Evolutionary conservation across 2,797 vertebrate species (phyloP), one percentile per base, ranked within the genome.

Genomic region (Molossus alvarezi): DNA sequence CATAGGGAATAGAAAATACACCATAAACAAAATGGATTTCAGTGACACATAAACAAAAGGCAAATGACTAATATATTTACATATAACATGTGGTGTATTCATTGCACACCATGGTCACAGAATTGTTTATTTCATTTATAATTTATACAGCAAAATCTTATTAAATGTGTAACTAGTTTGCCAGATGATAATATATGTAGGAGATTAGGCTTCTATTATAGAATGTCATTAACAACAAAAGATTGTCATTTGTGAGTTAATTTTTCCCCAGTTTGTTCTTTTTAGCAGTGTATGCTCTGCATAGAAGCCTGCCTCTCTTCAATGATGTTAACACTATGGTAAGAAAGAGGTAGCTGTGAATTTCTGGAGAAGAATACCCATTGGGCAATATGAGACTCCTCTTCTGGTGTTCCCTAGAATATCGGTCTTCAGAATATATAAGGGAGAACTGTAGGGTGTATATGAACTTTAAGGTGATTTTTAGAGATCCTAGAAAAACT

Each of bases 91-190:
- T 98, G 98, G 98, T 98, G 98, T 98, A 97, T 98, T 98, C 98
- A 98, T 98, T 98, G 98, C 98, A 98, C 98, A 97, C 98, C 97
- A 97, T 83, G 95, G 98, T 98, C 98, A 98, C 98, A 98, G 97
- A 97, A 98, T 97, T 98, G 98, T 98, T 98, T 98, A 98, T 98
- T 98, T 98, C 98, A 98, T 99, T 98, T 98, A 98, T 99, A 98
- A 99, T 99, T 99, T 98, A 99, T 98, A 97, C 97, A 95, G 95
- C 80, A 98, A 98, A 98, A 98, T 96, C 98, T 98, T 98, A 98
- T 98, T 98, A 98, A 98, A 98, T 98, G 98, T 98, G 98, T 98
- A 98, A 98, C 98, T 98, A 98, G 98, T 98, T 98, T 98, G 97
- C 98, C 98, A 98, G 98, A 98, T 98, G 98, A 98, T 98, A 98